phyloP scores from a whole-genome alignment of 2,113 vertebrate species.

The Brachyhypopomus gauderio region DNA sequence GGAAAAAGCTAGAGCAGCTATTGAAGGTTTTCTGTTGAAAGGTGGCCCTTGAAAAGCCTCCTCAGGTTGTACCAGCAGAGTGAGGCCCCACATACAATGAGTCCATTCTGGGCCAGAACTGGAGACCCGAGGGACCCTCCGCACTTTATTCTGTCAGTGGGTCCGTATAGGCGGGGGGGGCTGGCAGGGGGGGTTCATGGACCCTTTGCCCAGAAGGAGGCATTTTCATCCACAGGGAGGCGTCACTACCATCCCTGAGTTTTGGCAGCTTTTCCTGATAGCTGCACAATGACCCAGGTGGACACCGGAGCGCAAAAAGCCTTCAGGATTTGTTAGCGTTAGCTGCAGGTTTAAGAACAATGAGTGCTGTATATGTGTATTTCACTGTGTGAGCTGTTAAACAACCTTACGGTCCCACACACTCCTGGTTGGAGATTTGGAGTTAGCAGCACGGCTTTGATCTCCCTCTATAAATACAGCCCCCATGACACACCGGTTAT shows the following conservation, averaged over 20 bases:
- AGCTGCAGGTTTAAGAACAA: background rate
- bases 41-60: too few relatives aligned
- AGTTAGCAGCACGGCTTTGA: conserved; percentile 17
- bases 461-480: conserved; percentile 49
- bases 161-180: background rate
- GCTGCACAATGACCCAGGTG: background rate
- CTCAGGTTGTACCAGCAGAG: conserved; percentile 13
- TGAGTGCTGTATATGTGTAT: background rate
- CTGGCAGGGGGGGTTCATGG: background rate
- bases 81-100: conserved; percentile 31
- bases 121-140: conserved; percentile 30
- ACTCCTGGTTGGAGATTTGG: conserved; percentile 4
- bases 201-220: conserved; percentile 36
- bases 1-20: too few relatives aligned
- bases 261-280: background rate
- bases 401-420: background rate
- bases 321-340: too few relatives aligned
- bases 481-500: conserved; percentile 48
- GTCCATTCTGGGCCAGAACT: conserved; percentile 37
- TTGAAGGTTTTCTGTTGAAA: too few relatives aligned
- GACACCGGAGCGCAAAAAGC: too few relatives aligned
- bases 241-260: background rate
- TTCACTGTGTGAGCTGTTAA: background rate
- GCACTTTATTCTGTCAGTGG: conserved; percentile 37
- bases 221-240: conserved; percentile 35